Evolutionary conservation across 2,113 vertebrate species (phyloP).

Genomic region (Sula dactylatra): DNA sequence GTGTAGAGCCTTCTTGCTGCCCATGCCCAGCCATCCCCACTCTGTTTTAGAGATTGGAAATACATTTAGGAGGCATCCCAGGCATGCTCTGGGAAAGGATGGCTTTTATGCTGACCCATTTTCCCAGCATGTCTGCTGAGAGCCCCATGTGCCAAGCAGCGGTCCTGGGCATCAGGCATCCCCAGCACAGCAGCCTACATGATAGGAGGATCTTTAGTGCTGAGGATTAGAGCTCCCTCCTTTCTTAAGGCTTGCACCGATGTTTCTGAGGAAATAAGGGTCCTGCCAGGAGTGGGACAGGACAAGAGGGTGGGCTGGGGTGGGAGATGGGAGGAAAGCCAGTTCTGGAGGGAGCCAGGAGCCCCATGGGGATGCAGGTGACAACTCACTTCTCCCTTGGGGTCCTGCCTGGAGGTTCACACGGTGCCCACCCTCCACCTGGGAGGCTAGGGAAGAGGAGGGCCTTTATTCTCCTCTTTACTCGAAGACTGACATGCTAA

Average conservation of each 20-base stretch:
- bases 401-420: neutral
- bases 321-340: neutral
- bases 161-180: fast-evolving
- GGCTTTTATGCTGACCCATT: neutral
- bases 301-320: fast-evolving
- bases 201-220: neutral
- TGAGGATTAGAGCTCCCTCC: neutral
- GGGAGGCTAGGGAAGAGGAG: neutral
- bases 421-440: neutral
- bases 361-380: neutral
- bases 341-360: neutral
- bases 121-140: neutral
- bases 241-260: neutral
- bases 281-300: neutral
- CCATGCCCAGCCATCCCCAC: too few relatives aligned
- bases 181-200: neutral
- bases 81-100: neutral
- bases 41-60: neutral
- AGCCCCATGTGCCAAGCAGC: neutral
- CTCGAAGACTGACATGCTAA: fast-evolving
- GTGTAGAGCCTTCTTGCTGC: neutral
- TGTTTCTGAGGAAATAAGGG: neutral
- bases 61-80: neutral
- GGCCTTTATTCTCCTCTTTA: neutral
- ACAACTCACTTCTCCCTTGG: neutral